Base-by-base conservation (phyloP, 2,113 vertebrate species). In the Erythrocebus patas region DNA sequence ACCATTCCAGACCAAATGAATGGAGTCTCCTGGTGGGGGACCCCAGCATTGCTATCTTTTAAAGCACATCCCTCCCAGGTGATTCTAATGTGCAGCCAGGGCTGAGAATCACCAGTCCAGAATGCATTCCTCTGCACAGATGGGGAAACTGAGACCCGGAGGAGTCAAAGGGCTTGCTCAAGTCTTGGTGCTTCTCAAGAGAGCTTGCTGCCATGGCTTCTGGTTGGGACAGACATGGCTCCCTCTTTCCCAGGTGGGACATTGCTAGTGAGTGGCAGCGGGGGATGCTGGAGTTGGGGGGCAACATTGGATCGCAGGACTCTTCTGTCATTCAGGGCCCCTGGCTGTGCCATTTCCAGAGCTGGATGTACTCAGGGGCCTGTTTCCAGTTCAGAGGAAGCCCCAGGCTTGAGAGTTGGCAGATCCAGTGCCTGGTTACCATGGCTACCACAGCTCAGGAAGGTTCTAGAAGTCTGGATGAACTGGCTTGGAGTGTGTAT, bases 201-300 rank as follows among this genome's bases (percentile, higher is more conserved):
- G 25, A 7, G 20, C 1, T 20, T 12, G 10, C 48, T 3, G 6
- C 3, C 8, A 18, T 0, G 0, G 27, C 40, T 50, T 40, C 52
- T 52, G 40, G 32, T 20, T 11, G 14, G 48, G 22, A 40, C 18
- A 25, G 17, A 11, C 6, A 1, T 0, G 4, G 4, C n/a, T 59
- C 18, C 17, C 43, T 48, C 25, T 40, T 35, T 52, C 35, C 2
- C 55, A 20, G 66, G 50, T 35, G 64, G 40, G 32, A 32, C 11
- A 43, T 0, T 70, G 17, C 17, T 25, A 25, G 20, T 11, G 38
- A 79, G 40, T 10, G 43, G 13, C 38, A 64, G 61, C 12, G 27
- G 61, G 27, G 27, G 30, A 64, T 32, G 27, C 61, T 64, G 27
- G 6, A 11, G 55, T 4, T 11, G 3, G 17, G 38, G 23, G 20